These are phyloP conservation scores for Syngnathus typhle DNA, from an alignment of 2,113 vertebrate species.

Conservation along the genomic window DNA sequence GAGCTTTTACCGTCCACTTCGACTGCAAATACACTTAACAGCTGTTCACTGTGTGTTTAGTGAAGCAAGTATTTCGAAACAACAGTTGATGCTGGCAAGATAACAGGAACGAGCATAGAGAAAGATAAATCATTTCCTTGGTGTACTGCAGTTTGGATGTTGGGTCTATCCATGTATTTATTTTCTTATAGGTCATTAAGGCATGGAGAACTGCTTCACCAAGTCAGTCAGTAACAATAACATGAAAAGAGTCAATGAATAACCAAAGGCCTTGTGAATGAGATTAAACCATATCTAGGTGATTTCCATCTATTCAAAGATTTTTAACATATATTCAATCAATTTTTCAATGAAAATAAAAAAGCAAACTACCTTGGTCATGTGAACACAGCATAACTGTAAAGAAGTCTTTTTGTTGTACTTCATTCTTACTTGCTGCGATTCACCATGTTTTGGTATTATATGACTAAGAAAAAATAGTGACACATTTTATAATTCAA, in stretches of 20 bases:
- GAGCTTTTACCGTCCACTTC: conserved; percentile 1
- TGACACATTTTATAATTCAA: no score
- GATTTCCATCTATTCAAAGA: no score
- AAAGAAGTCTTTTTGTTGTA: no score
- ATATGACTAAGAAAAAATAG: no score
- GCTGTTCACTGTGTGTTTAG: conserved; percentile 34
- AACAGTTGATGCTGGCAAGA: conserved; percentile 3
- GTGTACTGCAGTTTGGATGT: background rate
- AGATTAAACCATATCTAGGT: background rate
- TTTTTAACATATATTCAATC: no score
- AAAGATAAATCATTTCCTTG: background rate
- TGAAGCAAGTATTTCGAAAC: background rate
- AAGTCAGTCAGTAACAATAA: no score
- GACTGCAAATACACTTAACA: conserved; percentile 45
- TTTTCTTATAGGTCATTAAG: conserved; percentile 5
- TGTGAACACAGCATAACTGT: no score
- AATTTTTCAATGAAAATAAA: no score
- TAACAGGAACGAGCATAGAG: background rate
- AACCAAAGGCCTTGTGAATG: background rate
- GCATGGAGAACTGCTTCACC: background rate
- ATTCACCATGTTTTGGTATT: no score
- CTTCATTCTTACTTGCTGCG: no score
- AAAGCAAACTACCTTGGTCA: no score
- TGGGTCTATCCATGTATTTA: background rate
- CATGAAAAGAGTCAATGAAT: background rate